These are phyloP conservation scores for Haliclona indistincta DNA, from an alignment of 37 sponge, comb jelly and placozoan genomes.

Conservation along the genomic window DNA sequence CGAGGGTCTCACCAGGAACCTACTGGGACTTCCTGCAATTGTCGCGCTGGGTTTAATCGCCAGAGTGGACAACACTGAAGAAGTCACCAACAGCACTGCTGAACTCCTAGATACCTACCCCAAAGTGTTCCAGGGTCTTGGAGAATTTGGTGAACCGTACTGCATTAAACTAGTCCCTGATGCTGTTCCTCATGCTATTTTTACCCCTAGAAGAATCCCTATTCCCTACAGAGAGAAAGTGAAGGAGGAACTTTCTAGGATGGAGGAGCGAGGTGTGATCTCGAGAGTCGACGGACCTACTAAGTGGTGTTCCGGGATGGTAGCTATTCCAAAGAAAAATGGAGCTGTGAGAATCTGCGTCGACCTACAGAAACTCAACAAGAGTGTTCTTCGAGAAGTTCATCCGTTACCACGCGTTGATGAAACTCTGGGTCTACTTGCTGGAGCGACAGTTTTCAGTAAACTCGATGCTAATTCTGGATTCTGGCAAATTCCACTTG, in stretches of 20 bases:
- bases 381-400: slow-evolving; percentile 12
- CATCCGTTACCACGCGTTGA: slow-evolving; percentile 25
- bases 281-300: slow-evolving; percentile 10
- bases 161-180: neutral
- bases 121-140: neutral
- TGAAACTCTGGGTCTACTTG: slow-evolving; percentile 8
- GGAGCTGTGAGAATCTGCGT: slow-evolving; percentile 25
- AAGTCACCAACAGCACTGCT: too few relatives aligned
- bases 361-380: slow-evolving; percentile 25
- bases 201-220: slow-evolving; percentile 24
- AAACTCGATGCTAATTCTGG: slow-evolving; percentile 39
- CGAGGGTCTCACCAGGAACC: neutral
- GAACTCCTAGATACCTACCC: neutral
- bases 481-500: slow-evolving; percentile 40
- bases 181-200: neutral
- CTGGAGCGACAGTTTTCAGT: neutral
- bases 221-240: neutral
- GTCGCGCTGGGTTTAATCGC: neutral
- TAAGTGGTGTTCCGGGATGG: slow-evolving; percentile 22
- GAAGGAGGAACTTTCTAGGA: slow-evolving; percentile 22
- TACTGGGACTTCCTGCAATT: slow-evolving; percentile 7
- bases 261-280: slow-evolving; percentile 37
- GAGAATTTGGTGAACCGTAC: neutral
- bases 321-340: slow-evolving; percentile 8
- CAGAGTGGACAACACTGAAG: neutral